Evolutionary conservation across 1,140 invertebrate species (phyloP).

Genomic region (Drosophila repleta): DNA sequence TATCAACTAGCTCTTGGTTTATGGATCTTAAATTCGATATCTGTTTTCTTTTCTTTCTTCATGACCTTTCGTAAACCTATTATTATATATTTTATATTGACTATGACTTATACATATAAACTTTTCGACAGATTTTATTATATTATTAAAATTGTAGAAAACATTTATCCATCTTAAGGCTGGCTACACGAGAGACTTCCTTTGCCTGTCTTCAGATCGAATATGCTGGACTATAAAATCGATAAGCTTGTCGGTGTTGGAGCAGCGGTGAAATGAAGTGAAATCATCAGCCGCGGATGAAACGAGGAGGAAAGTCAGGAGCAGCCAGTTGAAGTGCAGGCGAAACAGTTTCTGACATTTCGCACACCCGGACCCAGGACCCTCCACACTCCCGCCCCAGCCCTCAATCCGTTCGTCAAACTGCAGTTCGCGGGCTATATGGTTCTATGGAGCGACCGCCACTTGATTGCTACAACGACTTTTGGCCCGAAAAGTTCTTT

Average conservation of each 20-base stretch:
- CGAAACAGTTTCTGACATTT: constrained; percentile 63
- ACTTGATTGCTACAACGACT: constrained; percentile 75
- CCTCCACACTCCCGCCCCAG: background rate
- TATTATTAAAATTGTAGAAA: too few species aligned
- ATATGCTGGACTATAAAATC: constrained; percentile 15
- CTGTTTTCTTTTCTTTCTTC: too few species aligned
- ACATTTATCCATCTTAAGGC: too few species aligned
- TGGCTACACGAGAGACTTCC: too few species aligned
- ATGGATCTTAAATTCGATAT: too few species aligned
- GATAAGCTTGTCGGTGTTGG: constrained; percentile 28
- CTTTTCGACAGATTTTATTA: too few species aligned
- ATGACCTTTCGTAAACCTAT: too few species aligned
- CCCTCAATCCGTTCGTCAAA: background rate
- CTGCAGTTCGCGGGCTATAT: background rate
- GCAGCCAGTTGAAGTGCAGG: constrained; percentile 54
- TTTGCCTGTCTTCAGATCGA: too few species aligned
- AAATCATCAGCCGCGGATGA: constrained; percentile 41
- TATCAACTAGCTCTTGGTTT: too few species aligned
- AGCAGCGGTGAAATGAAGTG: constrained; percentile 6
- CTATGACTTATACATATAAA: too few species aligned
- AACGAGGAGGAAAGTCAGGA: constrained; percentile 57
- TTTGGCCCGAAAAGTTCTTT: constrained; percentile 72
- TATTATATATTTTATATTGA: too few species aligned
- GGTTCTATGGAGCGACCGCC: background rate
- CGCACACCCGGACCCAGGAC: background rate